Conservation (phyloP, 2,113 vertebrate species). For the Myotis brandtii region DNA sequence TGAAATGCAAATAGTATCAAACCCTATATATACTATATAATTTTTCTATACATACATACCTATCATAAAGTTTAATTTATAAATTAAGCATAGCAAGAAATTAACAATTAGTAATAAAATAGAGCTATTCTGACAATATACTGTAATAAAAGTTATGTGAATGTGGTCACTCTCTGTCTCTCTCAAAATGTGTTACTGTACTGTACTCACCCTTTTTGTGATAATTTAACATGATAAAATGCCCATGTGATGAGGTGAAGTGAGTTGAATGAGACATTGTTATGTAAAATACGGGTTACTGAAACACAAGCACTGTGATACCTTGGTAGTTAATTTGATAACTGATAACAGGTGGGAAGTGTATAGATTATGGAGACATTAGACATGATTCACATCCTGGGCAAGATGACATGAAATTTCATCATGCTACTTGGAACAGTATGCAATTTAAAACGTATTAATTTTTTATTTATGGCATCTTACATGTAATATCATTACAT, state of each 20-base stretch:
- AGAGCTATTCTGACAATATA: not conserved
- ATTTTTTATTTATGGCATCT: not conserved
- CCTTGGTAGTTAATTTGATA: not conserved
- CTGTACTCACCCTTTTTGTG: too few relatives aligned
- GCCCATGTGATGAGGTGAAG: too few relatives aligned
- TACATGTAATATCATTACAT: not conserved
- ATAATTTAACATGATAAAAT: not conserved
- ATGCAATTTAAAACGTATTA: not conserved
- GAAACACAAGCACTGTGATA: not conserved
- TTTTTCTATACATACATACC: not conserved
- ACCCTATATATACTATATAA: not conserved
- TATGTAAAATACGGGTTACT: not conserved
- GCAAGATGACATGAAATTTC: not conserved
- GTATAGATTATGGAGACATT: not conserved
- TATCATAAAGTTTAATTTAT: not conserved
- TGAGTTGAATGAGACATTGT: not conserved
- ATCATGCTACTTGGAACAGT: not conserved
- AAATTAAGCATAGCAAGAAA: not conserved
- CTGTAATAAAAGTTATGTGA: not conserved
- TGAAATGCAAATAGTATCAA: not conserved
- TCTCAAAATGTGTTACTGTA: not conserved
- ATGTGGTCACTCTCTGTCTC: not conserved
- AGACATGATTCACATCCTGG: not conserved
- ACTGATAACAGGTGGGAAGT: not conserved
- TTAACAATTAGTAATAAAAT: not conserved